Conservation (phyloP, 2,888 invertebrate species). For the Pseudococcus jackbeardsleyi region DNA sequence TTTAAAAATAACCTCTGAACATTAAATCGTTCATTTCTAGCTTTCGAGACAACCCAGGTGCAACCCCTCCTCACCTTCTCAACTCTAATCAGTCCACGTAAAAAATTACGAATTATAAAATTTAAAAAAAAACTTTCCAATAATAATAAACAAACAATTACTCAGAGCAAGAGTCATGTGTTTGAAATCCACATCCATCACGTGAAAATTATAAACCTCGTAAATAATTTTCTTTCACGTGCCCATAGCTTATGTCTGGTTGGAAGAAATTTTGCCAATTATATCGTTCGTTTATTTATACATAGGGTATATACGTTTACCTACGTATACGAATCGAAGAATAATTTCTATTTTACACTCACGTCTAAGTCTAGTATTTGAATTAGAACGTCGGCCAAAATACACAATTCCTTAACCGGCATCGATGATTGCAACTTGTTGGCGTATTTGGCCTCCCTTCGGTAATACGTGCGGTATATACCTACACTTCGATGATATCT, state of each 20-base stretch:
- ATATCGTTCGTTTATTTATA: constrained; percentile 4
- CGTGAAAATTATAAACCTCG: neutral
- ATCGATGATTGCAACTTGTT: constrained; percentile 17
- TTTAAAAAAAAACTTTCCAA: neutral
- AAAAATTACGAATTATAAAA: neutral
- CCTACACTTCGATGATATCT: constrained; percentile 11
- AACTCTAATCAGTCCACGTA: neutral
- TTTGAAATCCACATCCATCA: neutral
- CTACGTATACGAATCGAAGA: constrained; percentile 16
- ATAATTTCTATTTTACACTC: constrained; percentile 39
- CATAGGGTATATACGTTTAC: neutral
- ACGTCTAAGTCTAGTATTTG: neutral
- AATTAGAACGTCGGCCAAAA: neutral
- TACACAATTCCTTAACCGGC: constrained; percentile 44
- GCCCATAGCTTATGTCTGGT: neutral
- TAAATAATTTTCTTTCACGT: constrained; percentile 24
- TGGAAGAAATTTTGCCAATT: constrained; percentile 39
- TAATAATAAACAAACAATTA: neutral
- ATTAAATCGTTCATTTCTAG: too few relatives aligned
- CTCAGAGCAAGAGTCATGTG: neutral
- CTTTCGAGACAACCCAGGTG: neutral
- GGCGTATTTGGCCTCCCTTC: neutral
- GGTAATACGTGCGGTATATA: neutral
- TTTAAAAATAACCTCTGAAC: too few relatives aligned
- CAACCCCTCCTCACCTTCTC: neutral